A percentile compares a stretch with the other conserved stretches of the same genome.
phyloP scores from a whole-genome alignment of 2,888 invertebrate species.

The Merodon equestris region DNA sequence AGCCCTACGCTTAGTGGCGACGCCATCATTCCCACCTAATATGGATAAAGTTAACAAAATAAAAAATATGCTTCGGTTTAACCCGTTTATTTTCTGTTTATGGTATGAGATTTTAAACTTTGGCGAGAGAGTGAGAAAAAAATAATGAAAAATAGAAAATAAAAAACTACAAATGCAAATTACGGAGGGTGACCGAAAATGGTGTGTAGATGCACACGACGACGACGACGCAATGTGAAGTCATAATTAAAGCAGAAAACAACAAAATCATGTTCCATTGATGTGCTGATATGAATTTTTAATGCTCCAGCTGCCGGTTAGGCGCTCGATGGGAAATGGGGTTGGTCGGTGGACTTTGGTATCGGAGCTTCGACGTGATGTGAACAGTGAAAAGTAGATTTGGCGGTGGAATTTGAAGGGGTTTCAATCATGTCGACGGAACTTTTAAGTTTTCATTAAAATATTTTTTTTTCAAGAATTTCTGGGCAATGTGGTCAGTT shows the following conservation, averaged over 20 bases:
- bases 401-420: no score
- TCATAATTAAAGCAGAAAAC: conserved; percentile 45
- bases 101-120: conserved; percentile 13
- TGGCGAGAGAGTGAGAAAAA: background rate
- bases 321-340: background rate
- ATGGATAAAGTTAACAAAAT: conserved; percentile 22
- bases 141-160: conserved; percentile 24
- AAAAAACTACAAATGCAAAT: conserved; percentile 39
- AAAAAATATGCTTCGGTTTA: conserved; percentile 15
- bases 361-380: no score
- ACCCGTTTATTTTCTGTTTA: conserved; percentile 7
- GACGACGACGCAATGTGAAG: conserved; percentile 29
- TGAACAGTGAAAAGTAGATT: no score
- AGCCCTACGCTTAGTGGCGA: background rate
- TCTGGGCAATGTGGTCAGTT: no score
- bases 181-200: conserved; percentile 52
- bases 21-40: conserved; percentile 4
- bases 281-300: conserved; percentile 50
- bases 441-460: no score
- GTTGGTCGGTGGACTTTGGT: no score
- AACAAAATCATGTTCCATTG: conserved; percentile 54
- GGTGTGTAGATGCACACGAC: conserved; percentile 52
- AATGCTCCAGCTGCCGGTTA: conserved; percentile 30
- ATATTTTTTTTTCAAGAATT: no score
- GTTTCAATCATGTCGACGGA: no score